phyloP scores from a whole-genome alignment of 2,888 invertebrate genomes.

The Aspidapion aeneum region DNA sequence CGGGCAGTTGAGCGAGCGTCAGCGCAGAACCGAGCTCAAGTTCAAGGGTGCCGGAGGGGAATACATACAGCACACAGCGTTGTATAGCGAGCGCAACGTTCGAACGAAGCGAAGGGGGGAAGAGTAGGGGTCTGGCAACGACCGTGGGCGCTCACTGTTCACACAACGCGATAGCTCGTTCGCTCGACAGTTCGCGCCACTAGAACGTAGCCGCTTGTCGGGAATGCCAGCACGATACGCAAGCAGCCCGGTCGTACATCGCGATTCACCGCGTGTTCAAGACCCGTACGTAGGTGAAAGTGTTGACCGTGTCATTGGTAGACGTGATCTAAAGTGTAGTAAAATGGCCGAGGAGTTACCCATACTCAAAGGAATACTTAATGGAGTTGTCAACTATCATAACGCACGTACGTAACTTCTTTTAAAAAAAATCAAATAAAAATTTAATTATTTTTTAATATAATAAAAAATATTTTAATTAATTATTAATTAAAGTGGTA shows the following conservation, averaged over 20 bases:
- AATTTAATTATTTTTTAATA: too few species aligned
- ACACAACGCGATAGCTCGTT: conserved; percentile 55
- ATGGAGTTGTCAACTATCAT: conserved; percentile 87
- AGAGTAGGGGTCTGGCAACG: conserved; percentile 30
- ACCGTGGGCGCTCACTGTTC: conserved; percentile 54
- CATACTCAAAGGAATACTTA: conserved; percentile 86
- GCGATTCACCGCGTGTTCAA: background rate
- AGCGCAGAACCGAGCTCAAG: conserved; percentile 41
- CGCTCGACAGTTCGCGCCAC: conserved; percentile 38
- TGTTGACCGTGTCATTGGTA: conserved; percentile 5
- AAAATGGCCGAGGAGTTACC: conserved; percentile 88
- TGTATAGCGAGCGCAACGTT: conserved; percentile 31
- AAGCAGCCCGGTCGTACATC: conserved; percentile 41
- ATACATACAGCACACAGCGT: conserved; percentile 24
- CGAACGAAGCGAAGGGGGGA: conserved; percentile 40
- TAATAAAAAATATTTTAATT: too few species aligned
- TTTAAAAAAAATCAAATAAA: background rate
- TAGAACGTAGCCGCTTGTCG: conserved; percentile 33
- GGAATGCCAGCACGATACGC: conserved; percentile 45
- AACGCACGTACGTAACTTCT: conserved; percentile 80
- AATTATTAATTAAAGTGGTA: too few species aligned
- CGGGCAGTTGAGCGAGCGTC: conserved; percentile 29
- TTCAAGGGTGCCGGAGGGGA: conserved; percentile 50
- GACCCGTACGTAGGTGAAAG: conserved; percentile 8
- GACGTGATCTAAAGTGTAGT: conserved; percentile 31